Percentiles rank a stretch among this genome's conserved stretches.
These are phyloP conservation scores for Atrina japonica DNA, from an alignment of 2,888 invertebrate species.

Conservation along the genomic window DNA sequence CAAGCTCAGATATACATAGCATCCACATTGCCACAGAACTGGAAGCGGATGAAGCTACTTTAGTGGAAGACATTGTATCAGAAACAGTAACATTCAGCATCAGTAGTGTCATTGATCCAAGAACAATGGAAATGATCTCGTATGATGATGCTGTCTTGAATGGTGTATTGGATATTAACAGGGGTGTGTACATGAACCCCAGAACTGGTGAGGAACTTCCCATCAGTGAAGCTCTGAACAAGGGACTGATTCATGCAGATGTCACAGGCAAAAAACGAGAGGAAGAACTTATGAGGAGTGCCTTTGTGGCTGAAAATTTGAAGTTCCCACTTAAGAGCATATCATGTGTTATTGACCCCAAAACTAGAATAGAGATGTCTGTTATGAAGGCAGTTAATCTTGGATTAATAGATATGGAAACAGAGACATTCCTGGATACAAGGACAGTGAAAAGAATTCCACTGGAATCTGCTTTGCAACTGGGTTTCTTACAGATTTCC, in stretches of 20 bases:
- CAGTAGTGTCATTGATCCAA: constrained; percentile 85
- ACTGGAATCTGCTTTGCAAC: constrained; percentile 90
- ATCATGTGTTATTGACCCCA: constrained; percentile 87
- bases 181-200: constrained; percentile 84
- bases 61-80: constrained; percentile 81
- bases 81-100: constrained; percentile 76
- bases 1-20: constrained; percentile 85
- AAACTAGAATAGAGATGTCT: constrained; percentile 83
- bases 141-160: constrained; percentile 94
- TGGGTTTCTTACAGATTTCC: constrained; percentile 83
- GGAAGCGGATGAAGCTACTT: constrained; percentile 83
- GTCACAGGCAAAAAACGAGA: constrained; percentile 69
- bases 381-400: constrained; percentile 71
- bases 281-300: constrained; percentile 70
- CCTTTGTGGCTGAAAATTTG: constrained; percentile 64
- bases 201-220: constrained; percentile 89
- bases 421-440: constrained; percentile 91
- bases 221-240: constrained; percentile 89
- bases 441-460: constrained; percentile 89
- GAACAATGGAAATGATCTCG: constrained; percentile 87
- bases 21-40: constrained; percentile 78
- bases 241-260: constrained; percentile 85
- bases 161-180: constrained; percentile 91
- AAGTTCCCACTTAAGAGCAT: constrained; percentile 68
- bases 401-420: constrained; percentile 79